Percentiles rank a stretch among this genome's conserved stretches.
phyloP scores from a whole-genome alignment of 53 echinoderm and acorn worm genomes.

The Temnopleurus reevesii region DNA sequence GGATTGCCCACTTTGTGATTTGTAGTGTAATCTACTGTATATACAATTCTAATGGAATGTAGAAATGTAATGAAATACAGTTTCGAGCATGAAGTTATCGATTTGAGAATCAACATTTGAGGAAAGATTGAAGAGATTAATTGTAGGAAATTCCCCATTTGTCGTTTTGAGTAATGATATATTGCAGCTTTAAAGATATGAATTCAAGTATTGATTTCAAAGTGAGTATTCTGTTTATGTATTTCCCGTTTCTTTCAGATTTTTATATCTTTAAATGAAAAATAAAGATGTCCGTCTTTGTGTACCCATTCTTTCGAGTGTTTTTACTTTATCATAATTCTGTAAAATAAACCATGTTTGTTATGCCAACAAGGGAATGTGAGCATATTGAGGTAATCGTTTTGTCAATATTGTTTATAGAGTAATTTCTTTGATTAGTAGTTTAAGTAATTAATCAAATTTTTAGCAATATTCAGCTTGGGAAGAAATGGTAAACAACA shows the following conservation, averaged over 20 bases:
- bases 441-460: not conserved
- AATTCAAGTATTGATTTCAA: not conserved
- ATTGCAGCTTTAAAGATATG: too few species aligned
- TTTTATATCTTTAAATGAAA: conserved; percentile 30
- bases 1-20: not conserved
- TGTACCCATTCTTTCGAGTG: not conserved
- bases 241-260: not conserved
- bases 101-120: not conserved
- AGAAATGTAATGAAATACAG: not conserved
- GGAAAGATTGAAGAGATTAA: too few species aligned
- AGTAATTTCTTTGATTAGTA: not conserved
- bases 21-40: conserved; percentile 5
- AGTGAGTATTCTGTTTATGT: not conserved
- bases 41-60: not conserved
- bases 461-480: not conserved
- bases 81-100: not conserved
- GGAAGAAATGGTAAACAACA: too few species aligned
- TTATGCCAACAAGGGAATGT: not conserved
- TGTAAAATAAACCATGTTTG: too few species aligned
- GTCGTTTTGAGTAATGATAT: too few species aligned
- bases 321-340: not conserved
- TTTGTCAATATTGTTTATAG: too few species aligned
- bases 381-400: too few species aligned
- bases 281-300: not conserved
- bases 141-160: too few species aligned